Evolutionary conservation across 37 sponge, comb jelly and placozoan species (phyloP).

Genomic region (Haliclona indistincta): DNA sequence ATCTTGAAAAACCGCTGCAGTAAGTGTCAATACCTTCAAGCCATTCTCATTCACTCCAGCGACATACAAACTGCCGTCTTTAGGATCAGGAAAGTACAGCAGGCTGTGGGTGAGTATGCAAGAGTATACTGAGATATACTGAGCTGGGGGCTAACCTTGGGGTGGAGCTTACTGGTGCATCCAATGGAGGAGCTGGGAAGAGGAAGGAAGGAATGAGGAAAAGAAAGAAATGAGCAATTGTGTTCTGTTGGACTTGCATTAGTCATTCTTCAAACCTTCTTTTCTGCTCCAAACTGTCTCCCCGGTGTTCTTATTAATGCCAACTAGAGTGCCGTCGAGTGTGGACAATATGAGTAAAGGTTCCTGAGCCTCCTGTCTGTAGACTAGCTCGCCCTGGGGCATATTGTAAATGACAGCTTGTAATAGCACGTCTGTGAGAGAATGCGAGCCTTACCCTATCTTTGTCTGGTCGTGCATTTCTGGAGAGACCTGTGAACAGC

Average conservation of each 20-base stretch:
- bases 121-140: neutral
- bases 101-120: neutral
- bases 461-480: too few species aligned
- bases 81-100: constrained; percentile 77
- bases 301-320: constrained; percentile 59
- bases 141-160: constrained; percentile 16
- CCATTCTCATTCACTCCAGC: constrained; percentile 35
- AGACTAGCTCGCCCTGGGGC: too few species aligned
- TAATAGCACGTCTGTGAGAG: too few species aligned
- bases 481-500: too few species aligned
- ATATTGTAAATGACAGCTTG: too few species aligned
- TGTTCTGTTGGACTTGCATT: too few species aligned
- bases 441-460: too few species aligned
- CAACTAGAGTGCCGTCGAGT: constrained; percentile 72
- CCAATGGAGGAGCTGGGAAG: constrained; percentile 29
- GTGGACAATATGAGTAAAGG: constrained; percentile 59
- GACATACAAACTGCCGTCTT: constrained; percentile 83
- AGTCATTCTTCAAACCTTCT: constrained; percentile 62
- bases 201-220: too few species aligned
- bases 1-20: neutral
- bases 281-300: constrained; percentile 52
- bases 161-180: neutral
- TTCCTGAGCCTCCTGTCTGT: constrained; percentile 7
- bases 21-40: constrained; percentile 49
- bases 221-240: too few species aligned